Conservation (phyloP, 1,140 invertebrate genomes). For the Ectropis grisescens region DNA sequence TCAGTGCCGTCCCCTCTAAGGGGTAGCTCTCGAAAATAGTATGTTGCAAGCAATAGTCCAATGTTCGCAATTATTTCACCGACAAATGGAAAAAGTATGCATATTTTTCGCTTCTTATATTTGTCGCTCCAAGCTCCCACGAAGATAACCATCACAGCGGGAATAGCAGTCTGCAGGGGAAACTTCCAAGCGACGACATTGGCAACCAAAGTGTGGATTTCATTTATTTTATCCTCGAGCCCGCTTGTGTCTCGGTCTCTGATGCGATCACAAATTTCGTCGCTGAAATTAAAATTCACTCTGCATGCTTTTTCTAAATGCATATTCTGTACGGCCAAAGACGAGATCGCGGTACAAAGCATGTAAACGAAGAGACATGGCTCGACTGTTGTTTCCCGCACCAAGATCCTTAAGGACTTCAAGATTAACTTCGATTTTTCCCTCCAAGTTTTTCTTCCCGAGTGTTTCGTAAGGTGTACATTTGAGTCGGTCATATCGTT, state of each 20-base stretch:
- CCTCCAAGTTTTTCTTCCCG: constrained; percentile 28
- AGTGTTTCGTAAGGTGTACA: constrained; percentile 32
- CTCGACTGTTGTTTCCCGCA: constrained; percentile 50
- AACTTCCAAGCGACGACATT: constrained; percentile 70
- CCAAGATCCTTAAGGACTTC: constrained; percentile 37
- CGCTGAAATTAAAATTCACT: constrained; percentile 72
- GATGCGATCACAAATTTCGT: constrained; percentile 72
- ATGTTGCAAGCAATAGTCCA: constrained; percentile 52
- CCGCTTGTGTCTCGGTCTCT: constrained; percentile 59
- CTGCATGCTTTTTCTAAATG: constrained; percentile 72
- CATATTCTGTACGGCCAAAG: constrained; percentile 58
- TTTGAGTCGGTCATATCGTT: constrained; percentile 49
- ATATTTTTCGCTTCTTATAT: constrained; percentile 75
- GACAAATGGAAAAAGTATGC: constrained; percentile 72
- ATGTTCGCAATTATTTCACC: constrained; percentile 71
- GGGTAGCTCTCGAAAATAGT: constrained; percentile 63
- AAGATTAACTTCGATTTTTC: constrained; percentile 37
- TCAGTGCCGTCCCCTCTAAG: constrained; percentile 68
- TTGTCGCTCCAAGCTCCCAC: constrained; percentile 77
- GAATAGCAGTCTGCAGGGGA: constrained; percentile 68
- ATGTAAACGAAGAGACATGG: constrained; percentile 58
- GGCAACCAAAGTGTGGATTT: constrained; percentile 72
- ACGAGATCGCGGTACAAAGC: constrained; percentile 49
- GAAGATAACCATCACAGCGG: constrained; percentile 73
- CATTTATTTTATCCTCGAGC: constrained; percentile 53